Evolutionary conservation across 2,888 invertebrate species (phyloP), one percentile per base, ranked within the genome.

Genomic region (Hypsopygia costalis): DNA sequence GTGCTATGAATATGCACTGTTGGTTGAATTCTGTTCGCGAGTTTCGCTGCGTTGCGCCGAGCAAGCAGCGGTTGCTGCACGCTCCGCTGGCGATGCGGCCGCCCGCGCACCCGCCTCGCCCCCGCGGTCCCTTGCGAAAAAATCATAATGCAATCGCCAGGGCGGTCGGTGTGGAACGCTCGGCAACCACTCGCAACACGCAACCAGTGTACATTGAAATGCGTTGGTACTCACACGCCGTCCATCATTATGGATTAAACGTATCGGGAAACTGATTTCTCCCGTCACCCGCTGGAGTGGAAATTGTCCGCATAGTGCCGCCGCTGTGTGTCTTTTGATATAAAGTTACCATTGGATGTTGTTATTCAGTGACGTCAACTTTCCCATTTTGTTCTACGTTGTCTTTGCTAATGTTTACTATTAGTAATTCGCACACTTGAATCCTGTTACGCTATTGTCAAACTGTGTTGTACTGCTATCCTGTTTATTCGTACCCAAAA

Each of bases 121-220:
- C 74, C 83, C 79, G 76, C 76, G 74, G 77, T 80, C 86, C 85
- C 85, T 87, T 86, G 87, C 86, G 86, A 86, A 87, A 81, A 81
- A 86, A 85, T 79, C 79, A 85, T 86, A 86, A 86, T 86, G 88
- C 88, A 87, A 87, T 83, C 81, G 85, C 77, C 85, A 78, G 86
- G 85, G 82, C 85, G 82, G 86, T 64, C 78, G 82, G 81, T 72
- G 86, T 86, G 83, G 86, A 83, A 85, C 86, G 85, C 77, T 77
- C 71, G 68, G 67, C 77, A 69, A 78, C 75, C 77, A 72, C 67
- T 68, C 69, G 68, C 74, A 78, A 74, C 85, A 86, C 85, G 81
- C 78, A 78, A 82, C 68, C 85, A 88, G 88, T 88, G 73, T 78
- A 79, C 81, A 83, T 77, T 87, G 78, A 85, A 85, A 79, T 87